phyloP scores from a whole-genome alignment of 2,888 invertebrate genomes.

The Hirudinaria manillensis region DNA sequence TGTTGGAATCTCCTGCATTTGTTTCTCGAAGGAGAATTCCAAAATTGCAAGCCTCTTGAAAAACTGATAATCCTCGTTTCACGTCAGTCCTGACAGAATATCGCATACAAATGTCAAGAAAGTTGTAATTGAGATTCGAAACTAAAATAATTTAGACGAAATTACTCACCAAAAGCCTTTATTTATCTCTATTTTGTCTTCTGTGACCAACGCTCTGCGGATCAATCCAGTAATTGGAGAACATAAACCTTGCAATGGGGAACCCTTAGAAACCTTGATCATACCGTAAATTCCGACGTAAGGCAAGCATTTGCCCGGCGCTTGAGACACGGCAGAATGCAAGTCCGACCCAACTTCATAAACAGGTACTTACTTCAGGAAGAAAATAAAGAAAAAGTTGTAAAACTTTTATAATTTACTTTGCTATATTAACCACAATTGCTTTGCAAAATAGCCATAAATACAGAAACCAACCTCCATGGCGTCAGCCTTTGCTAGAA shows the following conservation, averaged over 20 bases:
- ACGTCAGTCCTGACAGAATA: constrained; percentile 64
- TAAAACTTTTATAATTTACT: background rate
- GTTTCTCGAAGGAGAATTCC: constrained; percentile 55
- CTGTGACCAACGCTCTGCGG: constrained; percentile 27
- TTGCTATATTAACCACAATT: too few relatives aligned
- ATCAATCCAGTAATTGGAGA: constrained; percentile 32
- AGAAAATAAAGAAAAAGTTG: background rate
- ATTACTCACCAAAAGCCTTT: constrained; percentile 37
- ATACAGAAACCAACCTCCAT: constrained; percentile 21
- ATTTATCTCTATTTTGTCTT: constrained; percentile 36
- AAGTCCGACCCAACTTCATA: constrained; percentile 32
- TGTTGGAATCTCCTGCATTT: background rate
- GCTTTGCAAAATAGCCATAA: too few relatives aligned
- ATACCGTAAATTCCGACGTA: constrained; percentile 36
- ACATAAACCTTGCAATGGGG: background rate
- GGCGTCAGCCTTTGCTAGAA: background rate
- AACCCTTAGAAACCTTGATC: constrained; percentile 20
- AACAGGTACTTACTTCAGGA: constrained; percentile 16
- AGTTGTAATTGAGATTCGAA: background rate
- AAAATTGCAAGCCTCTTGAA: constrained; percentile 75
- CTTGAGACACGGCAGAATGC: constrained; percentile 22
- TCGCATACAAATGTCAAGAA: background rate
- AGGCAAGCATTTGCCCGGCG: constrained; percentile 28
- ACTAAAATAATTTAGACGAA: background rate
- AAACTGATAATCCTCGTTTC: constrained; percentile 65